A percentile compares a stretch with the other conserved stretches of the same genome.
phyloP scores from a whole-genome alignment of 2,888 invertebrate genomes.

The Pristionchus exspectatus region DNA sequence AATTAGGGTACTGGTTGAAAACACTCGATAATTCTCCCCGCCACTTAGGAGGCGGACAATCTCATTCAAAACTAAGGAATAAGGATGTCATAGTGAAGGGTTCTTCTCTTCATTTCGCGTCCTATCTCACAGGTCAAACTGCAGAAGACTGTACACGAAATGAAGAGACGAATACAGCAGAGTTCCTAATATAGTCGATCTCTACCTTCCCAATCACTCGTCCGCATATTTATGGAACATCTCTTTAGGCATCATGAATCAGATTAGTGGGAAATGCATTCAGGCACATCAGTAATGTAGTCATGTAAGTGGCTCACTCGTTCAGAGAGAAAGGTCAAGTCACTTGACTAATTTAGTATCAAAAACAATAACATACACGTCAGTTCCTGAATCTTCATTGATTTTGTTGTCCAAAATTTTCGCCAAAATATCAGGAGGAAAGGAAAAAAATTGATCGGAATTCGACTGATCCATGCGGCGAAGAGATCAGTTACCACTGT shows the following conservation, averaged over 20 bases:
- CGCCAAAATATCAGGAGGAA: neutral
- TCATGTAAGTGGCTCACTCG: neutral
- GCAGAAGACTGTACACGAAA: too few species aligned
- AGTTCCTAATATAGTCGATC: neutral
- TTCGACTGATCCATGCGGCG: neutral
- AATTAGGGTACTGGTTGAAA: neutral
- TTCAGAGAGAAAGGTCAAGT: neutral
- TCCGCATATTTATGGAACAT: neutral
- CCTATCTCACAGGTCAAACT: too few species aligned
- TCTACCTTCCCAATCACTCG: neutral
- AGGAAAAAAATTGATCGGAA: neutral
- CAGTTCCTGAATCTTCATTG: neutral
- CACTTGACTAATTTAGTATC: neutral
- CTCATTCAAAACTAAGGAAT: neutral
- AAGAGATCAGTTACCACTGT: slow-evolving; percentile 25
- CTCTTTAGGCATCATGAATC: neutral
- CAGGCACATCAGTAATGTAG: neutral
- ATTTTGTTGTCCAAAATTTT: neutral
- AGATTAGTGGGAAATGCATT: neutral
- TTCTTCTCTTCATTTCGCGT: too few species aligned
- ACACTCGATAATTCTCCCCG: neutral
- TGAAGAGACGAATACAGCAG: neutral
- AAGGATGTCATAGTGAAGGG: too few species aligned
- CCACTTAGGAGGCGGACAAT: slow-evolving; percentile 17
- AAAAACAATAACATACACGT: neutral